Base-by-base conservation (phyloP, 1,140 invertebrate genomes). In the Harpegnathos saltator region DNA sequence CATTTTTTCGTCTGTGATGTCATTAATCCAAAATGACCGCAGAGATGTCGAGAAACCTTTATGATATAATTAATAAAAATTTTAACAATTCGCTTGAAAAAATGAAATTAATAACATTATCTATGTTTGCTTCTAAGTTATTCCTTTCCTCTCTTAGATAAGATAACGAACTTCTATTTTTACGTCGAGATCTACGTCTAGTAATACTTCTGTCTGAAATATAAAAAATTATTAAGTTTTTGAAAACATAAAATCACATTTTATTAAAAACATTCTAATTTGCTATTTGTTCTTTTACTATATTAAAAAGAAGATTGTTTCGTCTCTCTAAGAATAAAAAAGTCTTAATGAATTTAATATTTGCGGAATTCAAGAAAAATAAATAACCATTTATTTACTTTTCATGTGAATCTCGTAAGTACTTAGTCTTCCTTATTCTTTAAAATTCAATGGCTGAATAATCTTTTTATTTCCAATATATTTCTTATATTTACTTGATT, bases 21-120 rank as follows among this genome's bases (percentile, higher is more conserved):
- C n/a, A n/a, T n/a, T n/a, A n/a, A n/a, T n/a, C n/a, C n/a, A n/a
- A n/a, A n/a, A n/a, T n/a, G n/a, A n/a, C n/a, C n/a, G n/a, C n/a
- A n/a, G n/a, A n/a, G 1, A 56, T 56, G 19, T 56, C 17, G 17
- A 56, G 1, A 19, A 7, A 56, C 11, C 19, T 7, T 19, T 56
- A 56, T 1, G n/a, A n/a, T 56, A 19, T 56, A 2, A 19, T 56
- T 7, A 56, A 56, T 56, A 19, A 56, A 56, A 56, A 56, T 7
- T 56, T 56, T 7, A 56, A 56, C n/a, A 56, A 22, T 56, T 56
- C 5, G 54, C 5, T 56, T 56, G 54, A 56, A 56, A 56, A 56
- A 56, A n/a, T n/a, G 17, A n/a, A 54, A 54, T n/a, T 54, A 54
- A 54, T 54, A n/a, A 54, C 17, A 54, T 54, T 56, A 56, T n/a